Evolutionary conservation across 2,888 invertebrate genomes (phyloP).

Genomic region (Drosophila kuntzei): DNA sequence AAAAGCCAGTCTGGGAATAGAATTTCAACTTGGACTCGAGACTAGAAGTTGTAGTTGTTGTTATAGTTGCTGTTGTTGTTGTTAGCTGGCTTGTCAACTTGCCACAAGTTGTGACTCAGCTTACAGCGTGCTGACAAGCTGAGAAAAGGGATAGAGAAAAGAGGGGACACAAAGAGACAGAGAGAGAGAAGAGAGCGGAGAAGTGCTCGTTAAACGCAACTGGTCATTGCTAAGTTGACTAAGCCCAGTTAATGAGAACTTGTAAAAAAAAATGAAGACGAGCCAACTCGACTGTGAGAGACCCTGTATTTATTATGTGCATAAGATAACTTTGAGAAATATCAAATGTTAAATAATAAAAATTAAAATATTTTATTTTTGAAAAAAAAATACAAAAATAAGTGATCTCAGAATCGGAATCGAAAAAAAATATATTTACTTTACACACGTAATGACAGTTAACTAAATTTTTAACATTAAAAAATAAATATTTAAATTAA

Average conservation of each 20-base stretch:
- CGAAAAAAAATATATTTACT: no score
- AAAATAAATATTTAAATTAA: no score
- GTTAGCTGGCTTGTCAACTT: conserved; percentile 34
- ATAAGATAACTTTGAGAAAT: no score
- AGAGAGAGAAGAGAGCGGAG: background rate
- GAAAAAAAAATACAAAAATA: no score
- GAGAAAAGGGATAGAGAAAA: conserved; percentile 5
- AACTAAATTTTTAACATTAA: no score
- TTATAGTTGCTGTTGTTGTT: background rate
- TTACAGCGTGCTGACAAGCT: conserved; percentile 28
- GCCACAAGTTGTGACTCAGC: conserved; percentile 36
- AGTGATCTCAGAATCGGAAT: no score
- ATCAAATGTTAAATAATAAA: no score
- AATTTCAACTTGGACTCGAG: conserved; percentile 8
- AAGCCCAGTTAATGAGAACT: conserved; percentile 60
- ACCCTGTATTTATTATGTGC: background rate
- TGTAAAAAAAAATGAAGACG: background rate
- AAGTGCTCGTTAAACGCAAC: conserved; percentile 20
- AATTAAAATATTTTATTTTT: no score
- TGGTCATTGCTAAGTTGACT: conserved; percentile 21
- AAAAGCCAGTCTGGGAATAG: conserved; percentile 17
- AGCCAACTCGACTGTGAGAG: background rate
- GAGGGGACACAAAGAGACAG: background rate
- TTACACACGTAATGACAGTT: no score
- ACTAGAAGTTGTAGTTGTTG: conserved; percentile 1